These are phyloP conservation scores for Philotrypesis tridentata DNA, from an alignment of 1,140 invertebrate genomes.

Conservation along the genomic window DNA sequence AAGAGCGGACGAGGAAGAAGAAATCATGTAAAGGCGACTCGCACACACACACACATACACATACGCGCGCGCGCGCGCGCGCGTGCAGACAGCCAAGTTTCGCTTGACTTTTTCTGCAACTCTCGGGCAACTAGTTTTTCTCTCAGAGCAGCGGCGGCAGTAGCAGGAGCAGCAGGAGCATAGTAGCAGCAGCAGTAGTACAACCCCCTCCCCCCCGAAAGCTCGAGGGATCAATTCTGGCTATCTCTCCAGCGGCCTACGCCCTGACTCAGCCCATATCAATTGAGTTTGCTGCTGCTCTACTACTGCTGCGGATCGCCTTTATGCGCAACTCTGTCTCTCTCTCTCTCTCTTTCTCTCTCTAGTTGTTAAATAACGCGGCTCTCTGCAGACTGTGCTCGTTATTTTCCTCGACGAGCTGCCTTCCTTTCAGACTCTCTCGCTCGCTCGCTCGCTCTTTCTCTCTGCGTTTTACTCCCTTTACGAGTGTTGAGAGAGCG, in stretches of 20 bases:
- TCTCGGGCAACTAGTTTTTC: constrained; percentile 2
- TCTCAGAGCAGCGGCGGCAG: neutral
- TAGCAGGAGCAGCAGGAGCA: too few relatives aligned
- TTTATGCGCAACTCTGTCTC: neutral
- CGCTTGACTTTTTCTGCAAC: constrained; percentile 26
- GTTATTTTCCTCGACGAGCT: neutral
- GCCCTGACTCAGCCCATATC: constrained; percentile 15
- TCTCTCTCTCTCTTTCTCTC: neutral
- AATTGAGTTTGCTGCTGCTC: constrained; percentile 16
- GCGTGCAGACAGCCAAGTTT: too few relatives aligned
- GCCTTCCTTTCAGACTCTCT: neutral
- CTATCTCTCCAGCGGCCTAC: neutral
- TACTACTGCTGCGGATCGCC: neutral
- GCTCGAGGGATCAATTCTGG: constrained; percentile 27
- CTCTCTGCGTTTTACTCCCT: constrained; percentile 33
- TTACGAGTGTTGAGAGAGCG: neutral
- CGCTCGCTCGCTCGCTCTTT: constrained; percentile 7
- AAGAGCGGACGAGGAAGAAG: neutral
- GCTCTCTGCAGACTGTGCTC: neutral
- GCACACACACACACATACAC: neutral
- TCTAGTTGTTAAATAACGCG: neutral
- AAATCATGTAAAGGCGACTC: neutral
- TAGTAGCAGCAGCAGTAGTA: neutral
- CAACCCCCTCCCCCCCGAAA: neutral
- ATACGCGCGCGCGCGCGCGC: neutral